Base-by-base conservation (phyloP, 2,888 invertebrate genomes). In the Plusia festucae region DNA sequence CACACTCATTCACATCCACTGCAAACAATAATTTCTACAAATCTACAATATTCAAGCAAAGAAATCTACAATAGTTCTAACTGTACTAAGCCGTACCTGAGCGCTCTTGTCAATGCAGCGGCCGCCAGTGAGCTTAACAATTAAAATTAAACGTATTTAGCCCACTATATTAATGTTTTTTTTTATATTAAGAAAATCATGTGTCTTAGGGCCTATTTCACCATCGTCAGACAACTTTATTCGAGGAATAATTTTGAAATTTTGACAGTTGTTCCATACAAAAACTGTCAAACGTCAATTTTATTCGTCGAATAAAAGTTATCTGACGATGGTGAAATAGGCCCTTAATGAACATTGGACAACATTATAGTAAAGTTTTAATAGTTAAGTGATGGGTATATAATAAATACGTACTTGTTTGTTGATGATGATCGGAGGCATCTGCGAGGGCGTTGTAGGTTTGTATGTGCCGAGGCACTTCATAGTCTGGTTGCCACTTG, bases 381-480 rank as follows among this genome's bases (percentile, higher is more conserved):
- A n/a, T n/a, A n/a, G n/a, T n/a, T n/a, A n/a, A n/a, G n/a, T n/a
- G n/a, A n/a, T n/a, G 40, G 1, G 40, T n/a, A 6, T 7, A 40
- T 40, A 40, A 24, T 24, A 5, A 18, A 24, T 66, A 82, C 77
- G 27, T 77, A 94, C 94, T 83, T 93, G 92, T 74, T 93, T 92
- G 73, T 92, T 93, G 76, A 91, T 77, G 67, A 90, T 84, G 22
- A 91, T 83, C 8, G 91, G 89, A 51, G 88, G 63, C 6, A 84
- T 61, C 60, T 76, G 72, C 40, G 76, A 40, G 30, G 85, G 60
- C 27, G 79, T 53, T 13, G 79, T 46, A 4, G 86, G 81, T 65
- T 91, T 86, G 89, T 91, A 92, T 34, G 92, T 90, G 66, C 93
- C 93, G 53, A 93, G 84, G 68, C 93, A 93, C 70, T 93, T 93